Conservation (phyloP, 1,140 invertebrate species). For the Asobara japonica region DNA sequence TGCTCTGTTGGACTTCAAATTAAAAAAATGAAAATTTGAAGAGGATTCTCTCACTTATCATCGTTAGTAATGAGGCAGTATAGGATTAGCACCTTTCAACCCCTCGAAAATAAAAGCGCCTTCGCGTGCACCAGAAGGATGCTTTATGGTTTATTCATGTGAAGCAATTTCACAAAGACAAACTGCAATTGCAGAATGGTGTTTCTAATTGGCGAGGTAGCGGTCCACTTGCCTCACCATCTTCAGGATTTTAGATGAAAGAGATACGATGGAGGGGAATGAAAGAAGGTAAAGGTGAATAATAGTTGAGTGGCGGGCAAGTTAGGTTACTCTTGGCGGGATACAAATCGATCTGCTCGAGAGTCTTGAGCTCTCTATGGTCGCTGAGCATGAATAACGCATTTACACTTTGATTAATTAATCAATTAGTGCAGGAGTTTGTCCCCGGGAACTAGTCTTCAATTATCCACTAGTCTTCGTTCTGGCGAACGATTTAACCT, state of each 20-base stretch:
- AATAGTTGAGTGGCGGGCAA: neutral
- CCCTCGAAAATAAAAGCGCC: neutral
- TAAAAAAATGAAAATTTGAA: neutral
- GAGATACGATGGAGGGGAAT: neutral
- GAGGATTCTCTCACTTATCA: neutral
- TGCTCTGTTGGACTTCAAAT: too few relatives aligned
- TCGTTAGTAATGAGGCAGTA: neutral
- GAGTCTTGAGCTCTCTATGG: neutral
- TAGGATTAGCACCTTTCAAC: neutral
- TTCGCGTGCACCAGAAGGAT: neutral
- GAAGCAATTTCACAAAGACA: neutral
- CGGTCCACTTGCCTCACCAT: neutral
- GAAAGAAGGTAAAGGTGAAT: neutral
- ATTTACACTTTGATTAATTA: neutral
- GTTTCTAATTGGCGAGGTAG: neutral
- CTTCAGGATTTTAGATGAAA: neutral
- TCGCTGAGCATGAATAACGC: neutral
- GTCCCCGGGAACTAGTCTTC: neutral
- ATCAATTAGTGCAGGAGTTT: neutral
- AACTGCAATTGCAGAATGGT: neutral
- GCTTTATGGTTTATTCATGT: neutral
- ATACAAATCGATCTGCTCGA: neutral
- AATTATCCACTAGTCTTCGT: neutral
- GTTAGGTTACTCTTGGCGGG: neutral
- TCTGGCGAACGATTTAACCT: neutral